Percentiles rank a stretch among this genome's conserved stretches.
These are phyloP conservation scores for Cataglyphis albicans DNA, from an alignment of 2,888 invertebrate species.

Conservation along the genomic window DNA sequence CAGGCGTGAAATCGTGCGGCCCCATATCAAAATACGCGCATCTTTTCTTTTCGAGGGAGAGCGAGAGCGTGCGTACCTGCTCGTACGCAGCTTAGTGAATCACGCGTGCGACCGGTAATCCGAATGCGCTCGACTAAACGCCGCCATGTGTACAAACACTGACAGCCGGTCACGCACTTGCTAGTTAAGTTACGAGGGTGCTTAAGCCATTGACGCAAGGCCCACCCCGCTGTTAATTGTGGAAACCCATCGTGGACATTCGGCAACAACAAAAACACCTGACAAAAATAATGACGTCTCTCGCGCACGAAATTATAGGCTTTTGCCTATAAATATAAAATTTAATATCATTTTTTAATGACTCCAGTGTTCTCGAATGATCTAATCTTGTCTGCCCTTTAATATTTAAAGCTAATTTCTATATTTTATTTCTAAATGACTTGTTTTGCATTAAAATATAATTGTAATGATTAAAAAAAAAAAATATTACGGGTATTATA, in stretches of 20 bases:
- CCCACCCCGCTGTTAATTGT: constrained; percentile 37
- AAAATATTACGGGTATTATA: background rate
- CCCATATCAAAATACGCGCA: constrained; percentile 69
- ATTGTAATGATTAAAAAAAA: background rate
- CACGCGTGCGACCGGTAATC: constrained; percentile 77
- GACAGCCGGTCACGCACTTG: constrained; percentile 83
- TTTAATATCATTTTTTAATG: background rate
- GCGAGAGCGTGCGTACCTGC: constrained; percentile 66
- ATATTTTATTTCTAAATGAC: constrained; percentile 5
- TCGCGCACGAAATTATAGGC: background rate
- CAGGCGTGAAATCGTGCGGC: constrained; percentile 73
- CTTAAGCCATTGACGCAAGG: constrained; percentile 68
- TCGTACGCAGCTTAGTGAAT: constrained; percentile 69
- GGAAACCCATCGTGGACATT: constrained; percentile 23
- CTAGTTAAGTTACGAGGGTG: constrained; percentile 73
- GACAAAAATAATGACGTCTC: constrained; percentile 24
- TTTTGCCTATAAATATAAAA: background rate
- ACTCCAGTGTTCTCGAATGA: background rate
- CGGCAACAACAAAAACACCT: constrained; percentile 44
- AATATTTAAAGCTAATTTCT: background rate
- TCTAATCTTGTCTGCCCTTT: background rate
- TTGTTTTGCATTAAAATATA: background rate
- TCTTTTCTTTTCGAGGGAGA: constrained; percentile 33
- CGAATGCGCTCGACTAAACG: constrained; percentile 79
- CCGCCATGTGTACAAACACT: constrained; percentile 85